Percentiles rank a stretch among this genome's conserved stretches.
Evolutionary conservation across 2,888 invertebrate genomes (phyloP).

Genomic region (Camptogramma bilineatum): DNA sequence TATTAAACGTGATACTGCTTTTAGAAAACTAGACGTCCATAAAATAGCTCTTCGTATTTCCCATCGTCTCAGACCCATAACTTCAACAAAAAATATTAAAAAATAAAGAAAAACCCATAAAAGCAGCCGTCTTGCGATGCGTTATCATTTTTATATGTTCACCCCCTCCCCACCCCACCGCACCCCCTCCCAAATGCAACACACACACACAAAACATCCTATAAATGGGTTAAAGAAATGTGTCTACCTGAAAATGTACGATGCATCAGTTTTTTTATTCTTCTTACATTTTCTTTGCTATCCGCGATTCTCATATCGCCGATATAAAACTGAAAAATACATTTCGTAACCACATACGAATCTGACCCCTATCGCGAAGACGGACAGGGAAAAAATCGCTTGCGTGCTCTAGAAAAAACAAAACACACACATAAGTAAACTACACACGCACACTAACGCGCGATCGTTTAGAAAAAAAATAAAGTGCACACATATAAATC

Average conservation of each 20-base stretch:
- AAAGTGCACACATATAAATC: conserved; percentile 83
- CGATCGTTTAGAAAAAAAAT: conserved; percentile 81
- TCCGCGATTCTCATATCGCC: conserved; percentile 85
- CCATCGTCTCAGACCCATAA: conserved; percentile 42
- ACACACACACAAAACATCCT: conserved; percentile 71
- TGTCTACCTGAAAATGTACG: conserved; percentile 86
- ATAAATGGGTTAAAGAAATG: conserved; percentile 86
- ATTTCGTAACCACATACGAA: conserved; percentile 64
- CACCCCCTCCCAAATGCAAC: conserved; percentile 64
- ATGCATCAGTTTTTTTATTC: conserved; percentile 82
- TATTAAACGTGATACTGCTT: conserved; percentile 19
- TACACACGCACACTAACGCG: conserved; percentile 66
- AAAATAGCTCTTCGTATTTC: conserved; percentile 38
- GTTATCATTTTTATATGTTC: conserved; percentile 85
- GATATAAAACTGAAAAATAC: conserved; percentile 86
- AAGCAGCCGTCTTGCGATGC: conserved; percentile 85
- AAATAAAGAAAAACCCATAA: conserved; percentile 84
- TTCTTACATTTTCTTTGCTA: conserved; percentile 83
- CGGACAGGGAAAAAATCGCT: conserved; percentile 52
- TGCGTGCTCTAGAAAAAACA: conserved; percentile 65
- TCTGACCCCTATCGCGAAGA: conserved; percentile 41
- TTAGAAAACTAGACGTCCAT: conserved; percentile 39
- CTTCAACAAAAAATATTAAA: conserved; percentile 82
- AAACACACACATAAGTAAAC: conserved; percentile 68
- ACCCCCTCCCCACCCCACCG: conserved; percentile 65